Percentiles rank a stretch among this genome's conserved stretches.
These are phyloP conservation scores for Tiphia femorata DNA, from an alignment of 2,888 invertebrate genomes.

Conservation along the genomic window DNA sequence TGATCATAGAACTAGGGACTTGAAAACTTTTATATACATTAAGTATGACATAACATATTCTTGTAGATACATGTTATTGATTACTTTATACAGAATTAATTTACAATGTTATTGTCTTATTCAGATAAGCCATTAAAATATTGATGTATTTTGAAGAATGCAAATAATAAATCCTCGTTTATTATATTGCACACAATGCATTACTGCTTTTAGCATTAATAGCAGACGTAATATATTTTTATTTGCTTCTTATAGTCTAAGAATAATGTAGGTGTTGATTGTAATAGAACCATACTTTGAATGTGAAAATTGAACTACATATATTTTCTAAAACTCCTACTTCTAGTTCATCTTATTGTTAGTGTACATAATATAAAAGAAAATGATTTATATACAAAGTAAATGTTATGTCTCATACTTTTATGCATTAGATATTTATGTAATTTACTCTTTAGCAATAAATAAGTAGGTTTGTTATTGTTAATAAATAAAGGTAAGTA, in stretches of 20 bases:
- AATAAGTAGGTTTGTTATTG: constrained; percentile 24
- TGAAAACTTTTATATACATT: background rate
- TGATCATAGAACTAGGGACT: background rate
- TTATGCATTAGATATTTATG: constrained; percentile 28
- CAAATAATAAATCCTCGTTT: background rate
- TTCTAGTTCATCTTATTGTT: no score
- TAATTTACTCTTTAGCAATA: constrained; percentile 27
- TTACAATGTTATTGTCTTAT: background rate
- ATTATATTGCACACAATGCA: background rate
- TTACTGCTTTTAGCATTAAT: background rate
- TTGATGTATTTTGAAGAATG: background rate
- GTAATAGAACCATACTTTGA: no score
- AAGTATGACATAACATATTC: background rate
- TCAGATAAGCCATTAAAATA: no score
- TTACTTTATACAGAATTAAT: no score
- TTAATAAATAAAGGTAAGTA: constrained; percentile 16
- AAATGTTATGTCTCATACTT: constrained; percentile 7
- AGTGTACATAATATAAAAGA: no score
- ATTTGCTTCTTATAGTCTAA: no score
- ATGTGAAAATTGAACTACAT: no score
- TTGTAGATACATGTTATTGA: no score
- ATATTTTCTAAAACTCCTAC: no score
- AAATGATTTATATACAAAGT: background rate
- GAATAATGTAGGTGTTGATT: no score
- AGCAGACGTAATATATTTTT: background rate